Evolutionary conservation across 1,140 invertebrate species (phyloP), one percentile per base, ranked within the genome.

Genomic region (Drosophila burlai): DNA sequence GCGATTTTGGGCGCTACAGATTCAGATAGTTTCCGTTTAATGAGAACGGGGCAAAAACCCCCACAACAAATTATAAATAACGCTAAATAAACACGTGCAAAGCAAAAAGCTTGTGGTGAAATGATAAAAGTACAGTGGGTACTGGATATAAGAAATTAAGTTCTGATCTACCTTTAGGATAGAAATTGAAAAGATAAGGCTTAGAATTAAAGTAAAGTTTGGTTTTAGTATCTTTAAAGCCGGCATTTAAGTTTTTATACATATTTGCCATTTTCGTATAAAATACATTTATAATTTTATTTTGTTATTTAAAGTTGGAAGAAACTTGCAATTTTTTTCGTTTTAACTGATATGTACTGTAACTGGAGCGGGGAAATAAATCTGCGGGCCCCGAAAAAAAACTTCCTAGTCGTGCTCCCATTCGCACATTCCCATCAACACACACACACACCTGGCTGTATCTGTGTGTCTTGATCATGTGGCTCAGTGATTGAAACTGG

Each of bases 351-450:
- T 67, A 26, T 38, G 11, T n/a, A 68, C 67, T 71, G 63, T 71
- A 29, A 11, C 9, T 36, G n/a, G 4, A 55, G n/a, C 31, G 36
- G 26, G 18, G 3, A 18, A 10, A 31, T 29, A 54, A 24, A 24
- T 36, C 29, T 71, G 55, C 26, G 38, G 36, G 49, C 45, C 13
- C 16, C 34, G 42, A 43, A 59, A 47, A 47, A 71, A 71, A 85
- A 64, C 84, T 87, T 87, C 81, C 84, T 83, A 83, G 61, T 89
- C 64, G 52, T 38, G 16, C 54, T 40, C 54, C 52, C 52, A 55
- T 38, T 3, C 57, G 45, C 47, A 45, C 24, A 43, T 3, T 16
- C 13, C 13, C 42, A 47, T 36, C 21, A 46, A 47, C 7, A 34
- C 10, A 34, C 63, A 66, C 71, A 21, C 63, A 63, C 75, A 85